Percentiles rank a stretch among this genome's conserved stretches.
Conservation (phyloP, 2,888 invertebrate species). For the Tyria jacobaeae region DNA sequence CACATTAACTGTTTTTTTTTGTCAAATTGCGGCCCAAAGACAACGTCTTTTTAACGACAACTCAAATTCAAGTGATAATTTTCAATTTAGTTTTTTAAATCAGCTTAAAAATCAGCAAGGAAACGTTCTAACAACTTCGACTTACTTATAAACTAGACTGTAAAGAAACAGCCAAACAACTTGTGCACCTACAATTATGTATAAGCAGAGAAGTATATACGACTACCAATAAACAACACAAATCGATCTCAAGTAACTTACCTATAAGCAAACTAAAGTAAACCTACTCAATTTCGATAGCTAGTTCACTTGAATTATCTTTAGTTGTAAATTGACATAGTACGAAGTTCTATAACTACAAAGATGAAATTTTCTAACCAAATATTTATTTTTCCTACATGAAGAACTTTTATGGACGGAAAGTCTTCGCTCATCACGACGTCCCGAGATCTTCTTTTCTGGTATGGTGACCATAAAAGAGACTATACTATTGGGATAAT, state of each 20-base stretch:
- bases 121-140: neutral
- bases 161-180: neutral
- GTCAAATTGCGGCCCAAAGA: neutral
- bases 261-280: constrained; percentile 13
- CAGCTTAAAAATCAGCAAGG: neutral
- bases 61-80: neutral
- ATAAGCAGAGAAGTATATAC: neutral
- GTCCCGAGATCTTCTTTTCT: constrained; percentile 16
- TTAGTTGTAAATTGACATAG: constrained; percentile 27
- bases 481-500: constrained; percentile 7
- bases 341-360: constrained; percentile 34
- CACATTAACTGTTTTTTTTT: neutral
- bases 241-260: constrained; percentile 5
- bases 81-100: neutral
- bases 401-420: constrained; percentile 40
- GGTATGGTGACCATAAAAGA: constrained; percentile 23
- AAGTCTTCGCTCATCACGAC: constrained; percentile 36
- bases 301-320: constrained; percentile 24
- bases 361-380: constrained; percentile 43
- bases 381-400: constrained; percentile 48
- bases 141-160: neutral
- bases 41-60: neutral
- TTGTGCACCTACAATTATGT: neutral
- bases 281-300: constrained; percentile 14
- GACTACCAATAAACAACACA: neutral